Percentiles rank a stretch among this genome's conserved stretches.
These are phyloP conservation scores for Autographa gamma DNA, from an alignment of 2,888 invertebrate genomes.

Conservation along the genomic window DNA sequence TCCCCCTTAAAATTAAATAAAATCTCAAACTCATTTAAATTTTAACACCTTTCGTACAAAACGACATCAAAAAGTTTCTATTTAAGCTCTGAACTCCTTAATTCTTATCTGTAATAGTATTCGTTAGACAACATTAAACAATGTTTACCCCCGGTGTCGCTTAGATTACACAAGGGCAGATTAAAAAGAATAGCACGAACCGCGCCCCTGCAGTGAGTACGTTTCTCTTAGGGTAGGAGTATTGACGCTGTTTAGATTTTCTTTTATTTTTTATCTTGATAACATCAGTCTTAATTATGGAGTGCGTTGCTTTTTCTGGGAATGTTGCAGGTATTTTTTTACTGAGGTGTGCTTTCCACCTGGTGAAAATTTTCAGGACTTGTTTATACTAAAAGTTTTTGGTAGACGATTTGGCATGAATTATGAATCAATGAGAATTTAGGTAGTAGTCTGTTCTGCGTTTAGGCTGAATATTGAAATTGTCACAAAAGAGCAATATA, in stretches of 20 bases:
- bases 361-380: no score
- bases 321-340: not conserved
- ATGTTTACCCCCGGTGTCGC: constrained; percentile 61
- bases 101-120: constrained; percentile 67
- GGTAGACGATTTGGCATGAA: no score
- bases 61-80: constrained; percentile 22
- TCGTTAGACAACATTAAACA: constrained; percentile 70
- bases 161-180: constrained; percentile 69
- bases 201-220: constrained; percentile 56
- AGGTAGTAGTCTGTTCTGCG: no score
- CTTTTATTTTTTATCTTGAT: not conserved
- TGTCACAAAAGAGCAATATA: no score
- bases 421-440: no score
- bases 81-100: constrained; percentile 50
- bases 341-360: no score
- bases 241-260: not conserved
- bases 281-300: not conserved
- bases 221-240: constrained; percentile 23
- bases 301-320: not conserved
- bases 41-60: constrained; percentile 11
- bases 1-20: constrained; percentile 18
- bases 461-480: no score
- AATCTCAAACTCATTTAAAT: constrained; percentile 35
- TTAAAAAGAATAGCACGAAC: constrained; percentile 76
- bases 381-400: no score